Base-by-base conservation (phyloP, 2,113 vertebrate species). In the Hemicordylus capensis region DNA sequence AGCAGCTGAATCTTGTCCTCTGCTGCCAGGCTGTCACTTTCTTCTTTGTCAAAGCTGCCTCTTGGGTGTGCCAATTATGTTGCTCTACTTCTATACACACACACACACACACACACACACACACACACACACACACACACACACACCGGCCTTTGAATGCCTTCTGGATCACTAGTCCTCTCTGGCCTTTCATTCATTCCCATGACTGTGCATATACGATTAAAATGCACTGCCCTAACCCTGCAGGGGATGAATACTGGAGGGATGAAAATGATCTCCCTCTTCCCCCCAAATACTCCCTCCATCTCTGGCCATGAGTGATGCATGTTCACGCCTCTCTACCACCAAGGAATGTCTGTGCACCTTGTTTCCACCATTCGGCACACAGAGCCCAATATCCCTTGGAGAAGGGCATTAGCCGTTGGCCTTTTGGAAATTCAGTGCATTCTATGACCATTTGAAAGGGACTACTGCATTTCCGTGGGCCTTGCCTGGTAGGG, bases 1-100 rank as follows among this genome's bases (percentile, higher is more conserved):
- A 89, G 89, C 90, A 87, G 70, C 67, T 80, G 84, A 85, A 70
- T 90, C 87, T 89, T 66, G 28, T 78, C 88, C 39, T 81, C 22
- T 70, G 5, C 82, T 90, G 88, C 79, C 74, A 58, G 20, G 10
- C n/a, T 22, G 10, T 83, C 88, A 0, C 46, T 80, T n/a, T 10
- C 74, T 86, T 80, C 66, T 74, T 79, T 48, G 20, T 85, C 86
- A 70, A 84, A 54, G 51, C 17, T 83, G 6, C 82, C 22, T 85
- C 85, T 89, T 93, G 46, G n/a, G n/a, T 89, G 70, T 61, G 73
- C 59, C 84, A 54, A 80, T 39, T 81, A 76, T 86, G 28, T 31
- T 81, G 4, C 74, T 90, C 72, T 12, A 37, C 10, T 92, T 73
- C 80, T 63, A 90, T 44, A 11, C 15, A n/a, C n/a, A n/a, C n/a